Evolutionary conservation across 1,140 invertebrate species (phyloP), one percentile per base, ranked within the genome.

Genomic region (Penaeus japonicus): DNA sequence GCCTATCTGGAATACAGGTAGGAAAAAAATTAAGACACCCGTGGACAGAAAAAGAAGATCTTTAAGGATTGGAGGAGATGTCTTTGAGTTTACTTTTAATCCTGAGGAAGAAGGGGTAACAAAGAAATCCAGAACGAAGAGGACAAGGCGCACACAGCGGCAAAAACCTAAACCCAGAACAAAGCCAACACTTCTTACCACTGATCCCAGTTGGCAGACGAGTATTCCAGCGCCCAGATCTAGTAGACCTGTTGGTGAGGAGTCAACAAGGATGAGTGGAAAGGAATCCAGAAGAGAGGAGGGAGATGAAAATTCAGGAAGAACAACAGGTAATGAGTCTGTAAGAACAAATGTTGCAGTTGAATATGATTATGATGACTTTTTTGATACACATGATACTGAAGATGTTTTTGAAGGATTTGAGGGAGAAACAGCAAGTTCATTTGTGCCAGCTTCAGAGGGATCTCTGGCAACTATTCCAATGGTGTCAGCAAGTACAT

Each of bases 401-500:
- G 85, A 87, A 18, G 55, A 70, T 47, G 32, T 59, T 24, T 62
- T 55, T 73, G 57, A 79, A 30, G 85, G 32, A 79, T 80, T 54
- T 80, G 85, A 87, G 4, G 62, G 39, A 53, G 85, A 87, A 62
- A 79, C 54, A 18, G 55, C 75, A 20, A 87, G 85, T 70, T 87
- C 85, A 47, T 87, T 87, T 87, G 77, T 87, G 15, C 47, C 47
- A 65, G 30, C 35, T 70, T 35, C 85, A 18, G 20, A 59, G 5
- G 55, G 17, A 39, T n/a, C 27, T n/a, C 35, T n/a, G 39, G 15
- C 24, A 30, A 62, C 15, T 39, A 65, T 80, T 47, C 85, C 85
- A 62, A 87, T 87, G 85, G 81, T 59, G 24, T 87, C 85, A 81
- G 77, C 27, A 18, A 87, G 57, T 87, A 78, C 54, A 30, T 53